Evolutionary conservation across 2,797 vertebrate species (phyloP), one percentile per base, ranked within the genome.

Genomic region (Fistularia tabacaria): DNA sequence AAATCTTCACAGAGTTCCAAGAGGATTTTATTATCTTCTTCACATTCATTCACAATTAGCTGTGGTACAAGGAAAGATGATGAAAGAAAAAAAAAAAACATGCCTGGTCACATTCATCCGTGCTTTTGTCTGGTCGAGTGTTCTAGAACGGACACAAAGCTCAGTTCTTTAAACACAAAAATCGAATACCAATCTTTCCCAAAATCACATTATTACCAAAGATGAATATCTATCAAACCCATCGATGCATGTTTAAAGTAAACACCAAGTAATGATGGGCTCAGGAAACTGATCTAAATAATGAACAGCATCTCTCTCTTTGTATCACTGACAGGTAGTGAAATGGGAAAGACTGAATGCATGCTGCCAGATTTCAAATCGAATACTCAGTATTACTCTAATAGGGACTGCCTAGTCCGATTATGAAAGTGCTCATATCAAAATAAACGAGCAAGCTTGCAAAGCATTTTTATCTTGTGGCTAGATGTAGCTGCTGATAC

Each of bases 31-130:
- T 64, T 57, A 74, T 66, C 52, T 56, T 61, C 53, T 51, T 68
- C 55, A 67, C 59, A 70, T 79, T 55, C 45, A 53, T 60, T 38
- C 58, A 49, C 58, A 49, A 51, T 69, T 48, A 70, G 71, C 79
- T 73, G 68, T 70, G 13, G 37, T 64, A 66, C 62, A 62, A 58
- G 65, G 14, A 25, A 46, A 10, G 51, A 79, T 64, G 69, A 64
- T 80, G 72, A 80, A 82, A 84, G 68, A 56, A 70, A 57, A n/a
- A 40, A 39, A 13, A 47, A 36, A 48, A 36, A 11, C 39, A 25
- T 25, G 25, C 25, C 2, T 25, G 25, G 25, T 25, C 25, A 25
- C 25, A 25, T 25, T 25, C 25, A 25, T 2, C 25, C 25, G 25
- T 25, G 25, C 25, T 25, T 25, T 2, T 25, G 25, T 25, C 25